Evolutionary conservation across 2,888 invertebrate species (phyloP), one percentile per base, ranked within the genome.

Genomic region (Perizoma affinitatum): DNA sequence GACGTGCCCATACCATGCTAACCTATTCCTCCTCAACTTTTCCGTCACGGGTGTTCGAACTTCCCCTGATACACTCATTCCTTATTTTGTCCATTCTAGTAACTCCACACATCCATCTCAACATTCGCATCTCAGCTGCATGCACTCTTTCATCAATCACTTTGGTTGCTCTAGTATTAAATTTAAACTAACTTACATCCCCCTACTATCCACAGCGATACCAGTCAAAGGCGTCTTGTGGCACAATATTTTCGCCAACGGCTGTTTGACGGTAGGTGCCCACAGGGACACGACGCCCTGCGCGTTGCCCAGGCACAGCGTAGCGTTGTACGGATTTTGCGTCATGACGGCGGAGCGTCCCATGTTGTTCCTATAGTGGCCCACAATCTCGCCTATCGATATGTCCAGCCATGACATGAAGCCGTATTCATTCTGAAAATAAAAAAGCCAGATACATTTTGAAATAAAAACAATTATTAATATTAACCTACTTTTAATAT

Each of bases 271-370:
- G 73, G 95, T 97, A 0, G 99, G 99, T 5, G 98, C 95, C 99
- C 99, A 99, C 94, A 99, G 95, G 0, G 97, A 96, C 0, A 99
- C 98, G 0, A 97, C 96, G 10, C 99, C 99, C 85, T 96, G 96
- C 0, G 96, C 93, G 83, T 97, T 96, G 0, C 99, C 99, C n/a
- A 97, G 88, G 76, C 97, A 97, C 5, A 99, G 80, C 3, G 98
- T 95, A 0, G 97, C 99, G 90, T 99, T 99, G 75, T 95, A 94
- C 0, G 99, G 98, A 90, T 99, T 99, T 78, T 98, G 98, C 0
- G 96, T 94, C 96, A 99, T 96, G 4, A 97, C 94, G 56, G 94
- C 94, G 48, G 98, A 94, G 65, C 96, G 93, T 9, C 98, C 98
- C 43, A 96, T 85, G 63, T 94, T 94, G 0, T 97, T 96, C 67